These are phyloP conservation scores for Aphelenchoides bicaudatus DNA, from an alignment of 2,888 invertebrate species.

Conservation along the genomic window DNA sequence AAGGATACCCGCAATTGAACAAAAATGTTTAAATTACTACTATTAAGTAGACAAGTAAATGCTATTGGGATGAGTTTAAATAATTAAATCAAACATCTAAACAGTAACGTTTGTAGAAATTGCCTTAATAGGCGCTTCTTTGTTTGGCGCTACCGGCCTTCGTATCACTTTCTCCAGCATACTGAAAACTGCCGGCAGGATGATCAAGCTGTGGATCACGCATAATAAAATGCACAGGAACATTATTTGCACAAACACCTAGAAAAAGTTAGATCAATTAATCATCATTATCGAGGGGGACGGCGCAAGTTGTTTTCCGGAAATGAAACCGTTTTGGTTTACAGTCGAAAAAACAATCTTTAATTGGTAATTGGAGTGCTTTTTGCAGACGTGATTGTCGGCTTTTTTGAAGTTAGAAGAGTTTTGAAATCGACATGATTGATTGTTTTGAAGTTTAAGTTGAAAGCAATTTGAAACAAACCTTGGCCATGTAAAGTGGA, in stretches of 20 bases:
- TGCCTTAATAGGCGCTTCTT: too few species aligned
- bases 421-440: too few species aligned
- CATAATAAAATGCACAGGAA: slow-evolving; percentile 43
- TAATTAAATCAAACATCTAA: too few species aligned
- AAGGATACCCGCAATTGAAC: too few species aligned
- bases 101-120: too few species aligned
- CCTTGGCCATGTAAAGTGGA: slow-evolving; percentile 55
- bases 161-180: slow-evolving; percentile 6
- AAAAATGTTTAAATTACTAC: too few species aligned
- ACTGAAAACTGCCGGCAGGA: slow-evolving; percentile 36
- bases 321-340: neutral
- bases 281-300: neutral
- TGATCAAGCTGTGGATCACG: slow-evolving; percentile 40
- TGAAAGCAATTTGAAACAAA: slow-evolving; percentile 15
- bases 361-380: too few species aligned
- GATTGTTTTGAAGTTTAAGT: too few species aligned
- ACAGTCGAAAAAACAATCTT: too few species aligned
- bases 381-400: neutral
- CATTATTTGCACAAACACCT: slow-evolving; percentile 51
- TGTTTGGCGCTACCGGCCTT: too few species aligned
- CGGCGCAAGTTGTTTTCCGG: neutral
- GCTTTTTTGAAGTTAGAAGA: neutral
- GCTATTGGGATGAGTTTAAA: too few species aligned
- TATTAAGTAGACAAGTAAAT: too few species aligned
- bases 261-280: slow-evolving; percentile 19